Percentiles rank a stretch among this genome's conserved stretches.
These are phyloP conservation scores for Hypsopygia costalis DNA, from an alignment of 2,888 invertebrate species.

Conservation along the genomic window DNA sequence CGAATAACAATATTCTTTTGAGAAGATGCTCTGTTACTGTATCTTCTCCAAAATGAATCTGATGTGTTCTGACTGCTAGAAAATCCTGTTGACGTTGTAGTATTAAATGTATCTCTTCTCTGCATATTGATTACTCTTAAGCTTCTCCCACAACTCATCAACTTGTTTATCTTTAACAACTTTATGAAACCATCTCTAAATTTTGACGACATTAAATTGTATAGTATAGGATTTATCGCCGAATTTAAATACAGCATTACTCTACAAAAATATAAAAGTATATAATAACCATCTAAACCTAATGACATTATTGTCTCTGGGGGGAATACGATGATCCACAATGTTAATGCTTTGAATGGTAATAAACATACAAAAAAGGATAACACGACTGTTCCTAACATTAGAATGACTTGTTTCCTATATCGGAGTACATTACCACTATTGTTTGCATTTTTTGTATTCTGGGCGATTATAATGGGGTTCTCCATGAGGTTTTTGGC, in stretches of 20 bases:
- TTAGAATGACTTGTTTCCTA: constrained; percentile 90
- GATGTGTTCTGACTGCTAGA: constrained; percentile 80
- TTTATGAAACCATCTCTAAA: constrained; percentile 91
- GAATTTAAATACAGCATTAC: constrained; percentile 95
- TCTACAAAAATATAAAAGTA: constrained; percentile 90
- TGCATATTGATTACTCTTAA: constrained; percentile 75
- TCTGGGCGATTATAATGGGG: constrained; percentile 85
- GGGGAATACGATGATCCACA: constrained; percentile 92
- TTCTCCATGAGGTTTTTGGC: constrained; percentile 92
- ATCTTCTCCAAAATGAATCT: constrained; percentile 83
- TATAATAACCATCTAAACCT: constrained; percentile 91
- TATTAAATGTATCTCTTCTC: constrained; percentile 84
- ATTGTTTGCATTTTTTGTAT: constrained; percentile 68
- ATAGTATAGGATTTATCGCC: constrained; percentile 94
- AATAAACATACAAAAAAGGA: constrained; percentile 95
- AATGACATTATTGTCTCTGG: constrained; percentile 84
- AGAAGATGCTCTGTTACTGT: constrained; percentile 75
- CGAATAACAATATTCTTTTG: constrained; percentile 56
- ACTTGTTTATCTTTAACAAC: constrained; percentile 76
- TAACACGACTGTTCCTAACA: constrained; percentile 93
- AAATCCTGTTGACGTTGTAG: constrained; percentile 82
- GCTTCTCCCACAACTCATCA: constrained; percentile 64
- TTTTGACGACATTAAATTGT: constrained; percentile 95
- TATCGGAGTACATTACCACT: constrained; percentile 83
- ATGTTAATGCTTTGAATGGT: constrained; percentile 92